Percentiles rank a stretch among this genome's conserved stretches.
phyloP scores from a whole-genome alignment of 2,797 vertebrate species.

The Scolopax bukidnonensis region DNA sequence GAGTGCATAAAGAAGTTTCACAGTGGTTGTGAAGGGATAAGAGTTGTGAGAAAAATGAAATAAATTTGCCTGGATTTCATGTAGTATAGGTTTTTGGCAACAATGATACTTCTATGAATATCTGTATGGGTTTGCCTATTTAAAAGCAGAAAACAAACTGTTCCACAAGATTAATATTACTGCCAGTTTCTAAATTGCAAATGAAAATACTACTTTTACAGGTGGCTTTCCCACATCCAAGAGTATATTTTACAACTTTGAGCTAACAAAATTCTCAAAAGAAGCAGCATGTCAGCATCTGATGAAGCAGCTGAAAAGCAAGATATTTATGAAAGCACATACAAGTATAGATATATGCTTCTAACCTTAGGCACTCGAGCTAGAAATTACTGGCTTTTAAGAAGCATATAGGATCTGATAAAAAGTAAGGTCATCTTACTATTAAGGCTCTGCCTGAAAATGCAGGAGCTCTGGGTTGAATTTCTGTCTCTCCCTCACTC shows the following conservation, averaged over 20 bases:
- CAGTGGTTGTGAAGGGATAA: background rate
- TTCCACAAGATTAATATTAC: background rate
- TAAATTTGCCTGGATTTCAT: background rate
- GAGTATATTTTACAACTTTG: background rate
- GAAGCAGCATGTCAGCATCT: background rate
- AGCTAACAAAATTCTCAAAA: constrained; percentile 14
- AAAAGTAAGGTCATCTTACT: background rate
- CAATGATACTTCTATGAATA: background rate
- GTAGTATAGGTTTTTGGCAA: background rate
- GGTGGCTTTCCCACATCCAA: background rate
- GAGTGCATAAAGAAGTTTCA: constrained; percentile 13
- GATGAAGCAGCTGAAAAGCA: background rate
- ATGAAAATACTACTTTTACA: constrained; percentile 17
- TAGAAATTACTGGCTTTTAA: background rate
- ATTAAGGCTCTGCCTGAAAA: background rate
- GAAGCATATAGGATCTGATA: background rate
- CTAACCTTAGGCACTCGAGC: background rate
- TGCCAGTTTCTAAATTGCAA: background rate
- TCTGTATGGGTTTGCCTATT: background rate
- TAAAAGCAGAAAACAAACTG: constrained; percentile 18
- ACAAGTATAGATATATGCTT: background rate
- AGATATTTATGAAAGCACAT: background rate
- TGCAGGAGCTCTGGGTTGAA: background rate
- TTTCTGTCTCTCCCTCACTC: background rate
- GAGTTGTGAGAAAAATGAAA: background rate